Base-by-base conservation (phyloP, 2,797 vertebrate genomes). In the Trachops cirrhosus region DNA sequence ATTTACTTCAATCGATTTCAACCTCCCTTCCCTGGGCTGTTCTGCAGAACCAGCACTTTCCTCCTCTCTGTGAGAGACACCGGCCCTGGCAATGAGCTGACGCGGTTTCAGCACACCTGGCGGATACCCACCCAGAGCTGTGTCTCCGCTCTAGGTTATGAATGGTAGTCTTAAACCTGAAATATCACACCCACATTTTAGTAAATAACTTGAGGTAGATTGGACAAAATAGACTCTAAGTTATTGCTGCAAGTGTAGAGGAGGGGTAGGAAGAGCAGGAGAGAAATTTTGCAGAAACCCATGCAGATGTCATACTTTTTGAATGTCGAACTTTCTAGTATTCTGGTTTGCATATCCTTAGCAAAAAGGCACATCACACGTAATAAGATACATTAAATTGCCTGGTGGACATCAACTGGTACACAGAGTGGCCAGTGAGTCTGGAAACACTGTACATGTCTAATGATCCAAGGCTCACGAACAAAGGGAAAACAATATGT, bases 1-100 rank as follows among this genome's bases (percentile, higher is more conserved):
- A 91, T 96, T 97, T 71, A 96, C 88, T 96, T 96, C 82, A 64
- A 50, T 84, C 48, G 70, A 22, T 85, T 85, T 73, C 59, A 80
- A 18, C 46, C 84, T 96, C 68, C 44, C 67, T 92, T 95, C 50
- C 79, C 50, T n/a, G 52, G 50, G 37, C 46, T 86, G 39, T 86
- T 96, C 68, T 93, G 48, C 79, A 85, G 86, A 91, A 26, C 12
- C 54, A 85, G 83, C n/a, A 67, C 59, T 71, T 73, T 50, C 73
- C 67, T 86, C 74, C 39, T 87, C 9, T 0, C 78, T 19, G 16
- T 12, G 73, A 93, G 57, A 75, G 87, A 39, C 48, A 6, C 48
- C 18, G 9, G 59, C 75, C 16, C 12, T 4, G 70, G 41, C 82
- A 79, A 34, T 0, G 19, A 84, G 64, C 83, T 82, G 39, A 62